A percentile compares a stretch with the other conserved stretches of the same genome.
phyloP scores from a whole-genome alignment of 2,888 invertebrate species.

The Copidosoma aretas region DNA sequence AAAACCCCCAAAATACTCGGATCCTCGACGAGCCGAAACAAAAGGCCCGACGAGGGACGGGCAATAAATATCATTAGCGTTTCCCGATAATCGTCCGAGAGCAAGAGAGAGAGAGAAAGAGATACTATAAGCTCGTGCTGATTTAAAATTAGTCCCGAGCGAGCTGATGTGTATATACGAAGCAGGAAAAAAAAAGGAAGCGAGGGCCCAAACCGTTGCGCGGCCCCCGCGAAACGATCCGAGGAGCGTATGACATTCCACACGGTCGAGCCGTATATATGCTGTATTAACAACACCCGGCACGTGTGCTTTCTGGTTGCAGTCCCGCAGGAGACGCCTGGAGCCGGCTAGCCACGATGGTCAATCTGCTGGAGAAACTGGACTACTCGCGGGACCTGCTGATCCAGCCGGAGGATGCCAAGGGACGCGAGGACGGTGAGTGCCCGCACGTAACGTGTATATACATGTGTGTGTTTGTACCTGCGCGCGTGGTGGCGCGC shows the following conservation, averaged over 20 bases:
- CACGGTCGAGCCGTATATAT: background rate
- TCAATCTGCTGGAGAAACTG: conserved; percentile 76
- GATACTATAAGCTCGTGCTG: background rate
- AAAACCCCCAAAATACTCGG: no score
- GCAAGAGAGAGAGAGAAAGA: no score
- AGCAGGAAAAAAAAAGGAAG: no score
- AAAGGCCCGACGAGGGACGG: background rate
- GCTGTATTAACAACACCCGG: background rate
- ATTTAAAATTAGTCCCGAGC: background rate
- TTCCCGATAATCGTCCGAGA: background rate
- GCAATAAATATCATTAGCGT: background rate
- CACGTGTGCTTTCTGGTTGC: conserved; percentile 41
- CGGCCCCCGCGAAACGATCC: no score
- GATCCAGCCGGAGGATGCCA: conserved; percentile 61
- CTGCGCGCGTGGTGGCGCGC: background rate
- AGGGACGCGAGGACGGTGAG: conserved; percentile 54
- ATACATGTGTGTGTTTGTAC: background rate
- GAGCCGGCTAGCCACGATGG: conserved; percentile 78
- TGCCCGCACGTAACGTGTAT: background rate
- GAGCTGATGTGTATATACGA: no score
- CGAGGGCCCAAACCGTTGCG: no score
- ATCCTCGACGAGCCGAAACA: background rate
- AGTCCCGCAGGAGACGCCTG: conserved; percentile 79
- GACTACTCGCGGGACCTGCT: conserved; percentile 66
- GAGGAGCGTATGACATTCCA: no score